A percentile compares a stretch with the other conserved stretches of the same genome.
Conservation (phyloP, 2,113 vertebrate genomes). For the Blennius ocellaris region DNA sequence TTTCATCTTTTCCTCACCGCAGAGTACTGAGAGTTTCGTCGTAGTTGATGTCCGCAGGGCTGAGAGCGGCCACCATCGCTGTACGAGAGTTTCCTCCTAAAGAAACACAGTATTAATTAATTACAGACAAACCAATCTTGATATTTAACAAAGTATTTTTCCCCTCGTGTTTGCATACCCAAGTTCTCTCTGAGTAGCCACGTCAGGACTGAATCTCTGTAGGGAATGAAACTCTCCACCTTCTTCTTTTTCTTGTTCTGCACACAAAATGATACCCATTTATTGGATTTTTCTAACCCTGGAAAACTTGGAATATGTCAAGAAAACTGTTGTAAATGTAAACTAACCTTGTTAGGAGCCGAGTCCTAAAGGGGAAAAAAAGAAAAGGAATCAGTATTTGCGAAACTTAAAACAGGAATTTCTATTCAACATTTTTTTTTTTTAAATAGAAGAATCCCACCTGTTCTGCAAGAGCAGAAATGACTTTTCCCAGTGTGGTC, state of each 20-base stretch:
- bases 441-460: slow-evolving; percentile 74
- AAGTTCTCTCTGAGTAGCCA: slow-evolving; percentile 97
- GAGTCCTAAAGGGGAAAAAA: slow-evolving; percentile 87
- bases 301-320: accelerated
- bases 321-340: neutral
- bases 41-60: slow-evolving; percentile 97
- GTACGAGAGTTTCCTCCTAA: slow-evolving; percentile 97
- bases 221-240: slow-evolving; percentile 94
- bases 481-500: slow-evolving; percentile 97
- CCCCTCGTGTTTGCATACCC: slow-evolving; percentile 79
- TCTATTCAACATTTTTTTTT: neutral
- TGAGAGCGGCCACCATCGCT: slow-evolving; percentile 97
- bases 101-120: slow-evolving; percentile 1
- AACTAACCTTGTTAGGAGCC: slow-evolving; percentile 92
- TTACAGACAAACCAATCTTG: neutral
- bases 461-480: slow-evolving; percentile 95
- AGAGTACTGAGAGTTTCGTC: slow-evolving; percentile 98
- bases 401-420: neutral
- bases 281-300: neutral
- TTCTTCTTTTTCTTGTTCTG: slow-evolving; percentile 98
- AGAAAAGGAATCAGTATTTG: slow-evolving; percentile 30
- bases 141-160: neutral
- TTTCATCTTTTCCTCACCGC: slow-evolving; percentile 83
- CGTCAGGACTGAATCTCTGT: slow-evolving; percentile 96
- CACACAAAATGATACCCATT: slow-evolving; percentile 21